Evolutionary conservation across 2,888 invertebrate genomes (phyloP).

Genomic region (Cephus runcator): DNA sequence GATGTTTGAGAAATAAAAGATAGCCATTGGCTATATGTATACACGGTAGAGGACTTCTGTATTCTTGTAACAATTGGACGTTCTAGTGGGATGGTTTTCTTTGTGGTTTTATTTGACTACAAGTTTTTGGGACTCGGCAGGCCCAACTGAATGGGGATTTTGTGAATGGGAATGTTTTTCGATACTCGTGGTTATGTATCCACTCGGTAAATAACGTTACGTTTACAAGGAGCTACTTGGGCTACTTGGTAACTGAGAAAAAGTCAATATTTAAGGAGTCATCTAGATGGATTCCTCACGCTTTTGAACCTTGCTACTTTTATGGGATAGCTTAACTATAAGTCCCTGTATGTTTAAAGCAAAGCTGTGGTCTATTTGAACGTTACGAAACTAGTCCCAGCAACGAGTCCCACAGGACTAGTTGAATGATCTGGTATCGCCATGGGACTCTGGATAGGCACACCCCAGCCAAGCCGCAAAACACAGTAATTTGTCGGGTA

Average conservation of each 20-base stretch:
- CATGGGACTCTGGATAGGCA: conserved; percentile 40
- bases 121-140: neutral
- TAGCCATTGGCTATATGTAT: neutral
- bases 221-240: neutral
- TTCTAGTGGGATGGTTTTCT: neutral
- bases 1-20: conserved; percentile 36
- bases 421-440: conserved; percentile 39
- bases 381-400: neutral
- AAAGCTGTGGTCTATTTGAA: neutral
- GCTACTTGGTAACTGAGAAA: neutral
- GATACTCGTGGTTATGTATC: neutral
- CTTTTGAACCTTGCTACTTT: neutral
- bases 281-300: neutral
- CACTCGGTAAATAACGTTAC: too few relatives aligned
- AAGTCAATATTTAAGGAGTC: neutral
- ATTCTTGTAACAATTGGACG: neutral
- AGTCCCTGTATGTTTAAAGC: neutral
- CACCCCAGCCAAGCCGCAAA: conserved; percentile 32
- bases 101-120: neutral
- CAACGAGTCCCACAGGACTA: conserved; percentile 24
- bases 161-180: neutral
- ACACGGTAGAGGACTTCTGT: neutral
- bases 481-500: conserved; percentile 45
- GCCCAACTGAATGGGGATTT: neutral
- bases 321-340: neutral